Base-by-base conservation (phyloP, 2,888 invertebrate genomes). In the Phytoseiulus persimilis region DNA sequence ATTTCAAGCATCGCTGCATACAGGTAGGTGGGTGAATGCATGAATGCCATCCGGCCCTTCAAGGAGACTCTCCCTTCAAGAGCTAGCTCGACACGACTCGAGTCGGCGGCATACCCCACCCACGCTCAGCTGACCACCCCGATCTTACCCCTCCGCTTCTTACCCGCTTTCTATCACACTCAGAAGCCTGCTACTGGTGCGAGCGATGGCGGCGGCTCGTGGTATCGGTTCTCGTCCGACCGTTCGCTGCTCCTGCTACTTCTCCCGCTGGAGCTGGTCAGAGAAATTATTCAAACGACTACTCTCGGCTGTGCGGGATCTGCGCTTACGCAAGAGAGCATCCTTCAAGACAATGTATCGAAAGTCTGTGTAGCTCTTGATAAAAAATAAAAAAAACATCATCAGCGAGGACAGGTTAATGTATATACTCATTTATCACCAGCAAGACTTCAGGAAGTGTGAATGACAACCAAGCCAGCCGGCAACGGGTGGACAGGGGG, bases 1-100 rank as follows among this genome's bases (percentile, higher is more conserved):
- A 87, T 87, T 87, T 87, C 87, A 87, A 33, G 87, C 87, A 87
- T 87, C 39, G 87, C 87, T 87, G 87, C 39, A 3, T 87, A 45
- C 33, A 33, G 32, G 84, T 32, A 33, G 32, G 84, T 32, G 84
- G 65, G 65, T 65, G 65, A 65, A 65, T 65, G 65, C 65, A 65
- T 65, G 65, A 65, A 65, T 65, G 65, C 65, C 18, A 65, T 65
- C 65, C 65, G 65, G 65, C 65, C 65, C 65, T 65, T 65, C 65
- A 65, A 65, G 65, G 65, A 65, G 65, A 65, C 65, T 65, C 65
- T 65, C 65, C 65, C 65, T 65, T 65, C 65, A 28, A 65, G 65
- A 65, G 65, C 65, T 28, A 18, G 65, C 65, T 65, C 65, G 65
- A 65, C 65, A 65, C 65, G 65, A 65, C 65, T 65, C 65, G 65